A percentile compares a stretch with the other conserved stretches of the same genome.
Conservation (phyloP, 2,113 vertebrate species). For the Parotia lawesii region DNA sequence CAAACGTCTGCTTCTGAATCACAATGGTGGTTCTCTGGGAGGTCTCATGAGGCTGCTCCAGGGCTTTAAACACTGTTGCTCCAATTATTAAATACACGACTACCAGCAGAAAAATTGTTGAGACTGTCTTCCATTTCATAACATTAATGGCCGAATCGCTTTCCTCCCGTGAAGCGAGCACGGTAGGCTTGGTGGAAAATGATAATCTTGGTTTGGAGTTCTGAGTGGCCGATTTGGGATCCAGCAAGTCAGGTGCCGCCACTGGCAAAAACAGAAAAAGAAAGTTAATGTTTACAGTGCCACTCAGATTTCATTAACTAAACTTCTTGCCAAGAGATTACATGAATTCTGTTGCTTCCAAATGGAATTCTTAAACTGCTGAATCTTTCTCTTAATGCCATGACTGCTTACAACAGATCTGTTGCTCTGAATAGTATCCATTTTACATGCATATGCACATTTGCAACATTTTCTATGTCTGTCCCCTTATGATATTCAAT, state of each 20-base stretch:
- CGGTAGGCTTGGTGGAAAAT: conserved; percentile 88
- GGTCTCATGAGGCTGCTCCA: conserved; percentile 94
- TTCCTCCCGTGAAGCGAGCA: conserved; percentile 84
- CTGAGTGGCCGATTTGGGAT: conserved; percentile 93
- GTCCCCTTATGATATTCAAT: neutral
- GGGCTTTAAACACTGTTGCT: conserved; percentile 91
- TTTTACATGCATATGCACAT: neutral
- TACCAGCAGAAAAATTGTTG: conserved; percentile 94
- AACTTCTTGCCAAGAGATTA: neutral
- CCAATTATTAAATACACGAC: conserved; percentile 95
- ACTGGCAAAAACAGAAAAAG: conserved; percentile 77
- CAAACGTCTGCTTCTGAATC: conserved; percentile 86
- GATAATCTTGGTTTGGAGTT: conserved; percentile 94
- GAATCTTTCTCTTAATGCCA: neutral
- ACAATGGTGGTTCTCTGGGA: conserved; percentile 88
- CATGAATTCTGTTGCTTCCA: neutral
- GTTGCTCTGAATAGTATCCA: neutral
- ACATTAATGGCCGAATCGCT: conserved; percentile 85
- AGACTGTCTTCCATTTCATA: conserved; percentile 99
- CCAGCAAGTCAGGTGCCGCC: conserved; percentile 97
- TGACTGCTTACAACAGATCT: neutral
- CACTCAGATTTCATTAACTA: neutral
- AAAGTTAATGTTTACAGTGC: conserved; percentile 33
- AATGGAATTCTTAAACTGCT: neutral
- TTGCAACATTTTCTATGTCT: neutral